A percentile compares a stretch with the other conserved stretches of the same genome.
These are phyloP conservation scores for Corythaixoides concolor DNA, from an alignment of 2,113 vertebrate species.

Conservation along the genomic window DNA sequence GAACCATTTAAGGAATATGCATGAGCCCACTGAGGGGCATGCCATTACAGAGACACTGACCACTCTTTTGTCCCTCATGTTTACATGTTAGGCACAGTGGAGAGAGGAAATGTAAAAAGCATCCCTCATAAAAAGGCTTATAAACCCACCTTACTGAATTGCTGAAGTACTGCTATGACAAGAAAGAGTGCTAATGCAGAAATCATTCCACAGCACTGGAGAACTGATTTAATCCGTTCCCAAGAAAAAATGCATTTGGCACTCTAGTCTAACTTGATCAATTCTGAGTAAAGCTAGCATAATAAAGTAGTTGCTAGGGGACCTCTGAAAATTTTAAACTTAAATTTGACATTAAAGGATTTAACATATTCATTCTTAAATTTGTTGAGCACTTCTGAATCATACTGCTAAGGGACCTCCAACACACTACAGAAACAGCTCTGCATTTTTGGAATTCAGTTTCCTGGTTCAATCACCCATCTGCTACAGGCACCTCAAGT, in stretches of 20 bases:
- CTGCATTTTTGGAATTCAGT: background rate
- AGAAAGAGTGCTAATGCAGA: background rate
- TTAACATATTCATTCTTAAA: background rate
- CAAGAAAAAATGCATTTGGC: background rate
- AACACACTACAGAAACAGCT: background rate
- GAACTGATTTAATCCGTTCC: background rate
- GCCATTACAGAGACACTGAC: background rate
- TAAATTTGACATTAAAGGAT: background rate
- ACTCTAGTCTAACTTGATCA: background rate
- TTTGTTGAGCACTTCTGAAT: background rate
- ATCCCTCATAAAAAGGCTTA: background rate
- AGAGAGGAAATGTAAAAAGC: background rate
- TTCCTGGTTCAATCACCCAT: background rate
- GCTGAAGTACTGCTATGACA: background rate
- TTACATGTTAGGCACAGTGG: background rate
- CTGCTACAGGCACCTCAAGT: background rate
- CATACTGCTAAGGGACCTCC: background rate
- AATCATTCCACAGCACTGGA: background rate
- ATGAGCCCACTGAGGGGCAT: background rate
- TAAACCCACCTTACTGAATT: background rate
- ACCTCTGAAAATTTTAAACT: background rate
- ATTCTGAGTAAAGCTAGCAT: background rate
- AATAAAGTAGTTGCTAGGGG: background rate
- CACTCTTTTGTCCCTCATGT: background rate
- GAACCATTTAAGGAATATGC: background rate